Conservation (phyloP, 2,888 invertebrate species). For the Frankliniella fusca region DNA sequence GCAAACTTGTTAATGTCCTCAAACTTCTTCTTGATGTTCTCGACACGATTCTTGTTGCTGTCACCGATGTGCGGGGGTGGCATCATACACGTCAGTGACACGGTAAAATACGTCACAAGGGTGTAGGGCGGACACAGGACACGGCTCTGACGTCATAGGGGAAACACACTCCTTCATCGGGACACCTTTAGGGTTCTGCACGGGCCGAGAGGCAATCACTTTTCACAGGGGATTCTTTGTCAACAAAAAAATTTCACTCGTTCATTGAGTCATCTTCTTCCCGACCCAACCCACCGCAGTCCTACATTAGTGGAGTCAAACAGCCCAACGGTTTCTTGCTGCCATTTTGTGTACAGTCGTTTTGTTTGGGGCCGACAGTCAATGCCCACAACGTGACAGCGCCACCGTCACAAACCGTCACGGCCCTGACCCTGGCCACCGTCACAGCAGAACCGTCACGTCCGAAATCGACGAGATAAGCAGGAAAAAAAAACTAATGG, state of each 20-base stretch:
- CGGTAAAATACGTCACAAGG: neutral
- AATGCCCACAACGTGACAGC: no score
- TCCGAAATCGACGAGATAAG: no score
- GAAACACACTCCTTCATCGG: neutral
- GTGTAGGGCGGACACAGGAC: neutral
- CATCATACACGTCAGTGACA: neutral
- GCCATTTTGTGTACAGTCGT: neutral
- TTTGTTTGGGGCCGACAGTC: slow-evolving; percentile 3
- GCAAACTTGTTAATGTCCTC: slow-evolving; percentile 37
- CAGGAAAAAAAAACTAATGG: no score
- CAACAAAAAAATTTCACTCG: neutral
- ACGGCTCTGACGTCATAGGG: slow-evolving; percentile 15
- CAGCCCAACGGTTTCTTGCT: neutral
- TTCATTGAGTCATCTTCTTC: neutral
- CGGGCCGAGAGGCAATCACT: no score
- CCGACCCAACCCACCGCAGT: neutral
- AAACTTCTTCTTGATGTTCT: slow-evolving; percentile 41
- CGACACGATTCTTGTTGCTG: slow-evolving; percentile 39
- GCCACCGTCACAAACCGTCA: no score
- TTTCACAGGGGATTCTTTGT: no score
- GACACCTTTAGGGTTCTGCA: no score
- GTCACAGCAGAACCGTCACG: no score
- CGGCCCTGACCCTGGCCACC: no score
- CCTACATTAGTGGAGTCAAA: neutral
- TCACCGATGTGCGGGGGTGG: slow-evolving; percentile 14